Base-by-base conservation (phyloP, 23 tunicate genomes). In the Phallusia fumigata region DNA sequence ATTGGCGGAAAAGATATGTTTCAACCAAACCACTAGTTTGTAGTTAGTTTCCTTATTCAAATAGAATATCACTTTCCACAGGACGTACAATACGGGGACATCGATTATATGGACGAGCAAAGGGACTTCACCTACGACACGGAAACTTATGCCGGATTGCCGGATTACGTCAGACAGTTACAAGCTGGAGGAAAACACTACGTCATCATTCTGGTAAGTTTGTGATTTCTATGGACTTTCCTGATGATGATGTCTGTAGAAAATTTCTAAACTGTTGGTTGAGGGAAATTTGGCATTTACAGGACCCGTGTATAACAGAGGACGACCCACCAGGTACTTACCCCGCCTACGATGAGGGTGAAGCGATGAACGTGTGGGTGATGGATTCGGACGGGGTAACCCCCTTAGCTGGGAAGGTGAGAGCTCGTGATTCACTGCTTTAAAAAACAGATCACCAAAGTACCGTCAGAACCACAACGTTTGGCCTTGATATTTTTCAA, bases 21-120 rank as follows among this genome's bases (percentile, higher is more conserved):
- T n/a, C n/a, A n/a, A n/a, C n/a, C n/a, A n/a, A n/a, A n/a, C n/a
- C n/a, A n/a, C n/a, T n/a, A n/a, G n/a, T n/a, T n/a, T n/a, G n/a
- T n/a, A n/a, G n/a, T n/a, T n/a, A n/a, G n/a, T n/a, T n/a, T n/a
- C n/a, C n/a, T n/a, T n/a, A n/a, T n/a, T n/a, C n/a, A n/a, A n/a
- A n/a, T n/a, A n/a, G n/a, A n/a, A n/a, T n/a, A 58, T 3, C 28
- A 36, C 10, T 12, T 65, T 12, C 53, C 34, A 13, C 77, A 97
- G 94, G 99, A 97, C 75, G 97, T 97, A 0, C 99, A 97, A 84
- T 97, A 97, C 52, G 99, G 94, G 40, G 99, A 97, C 82, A 97
- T 97, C 65, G 99, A 97, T 80, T 97, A 97, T 82, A 97, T 97
- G 99, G 95, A 97, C 84, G 97, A 94, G 33, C 97, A 88, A 79